Evolutionary conservation across 2,888 invertebrate species (phyloP), one percentile per base, ranked within the genome.

Genomic region (Apotomis betuletana): DNA sequence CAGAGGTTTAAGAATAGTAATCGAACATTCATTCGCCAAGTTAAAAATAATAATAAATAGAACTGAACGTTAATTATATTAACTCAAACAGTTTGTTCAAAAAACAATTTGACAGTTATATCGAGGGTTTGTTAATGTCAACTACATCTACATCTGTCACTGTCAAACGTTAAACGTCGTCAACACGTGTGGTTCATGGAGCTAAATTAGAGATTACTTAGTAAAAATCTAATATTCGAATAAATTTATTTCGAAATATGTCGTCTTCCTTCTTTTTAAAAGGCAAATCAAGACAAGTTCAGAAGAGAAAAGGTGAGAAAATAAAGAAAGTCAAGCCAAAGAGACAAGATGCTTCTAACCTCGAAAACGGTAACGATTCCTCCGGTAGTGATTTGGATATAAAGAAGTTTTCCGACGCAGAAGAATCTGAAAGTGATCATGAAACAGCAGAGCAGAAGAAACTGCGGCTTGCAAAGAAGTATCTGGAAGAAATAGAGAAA

Each of bases 391-490:
- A 96, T 79, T 89, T 94, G 79, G 95, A 95, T 80, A 90, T 94
- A n/a, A 91, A 90, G 74, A 93, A 94, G 78, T 94, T 94, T 76
- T 94, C 94, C 5, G 88, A 93, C 62, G 81, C 81, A 70, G 86
- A 94, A 80, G 85, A 90, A 67, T 89, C 90, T 0, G 95, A 95
- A 77, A 95, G 95, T 79, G 95, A 96, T 76, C 92, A 95, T 76
- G 97, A 98, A 88, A 98, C 97, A 0, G 96, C 96, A 0, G 98
- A 98, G 85, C 97, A 99, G 83, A 99, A 98, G 85, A 96, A 97
- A 77, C 85, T 99, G 63, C 95, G 98, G 59, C 89, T 99, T 74
- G 98, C 99, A 0, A 98, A 98, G 85, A 95, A 97, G 84, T 98
- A 98, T 88, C 92, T 99, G 51, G 94, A 96, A 81, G 97, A 98